Base-by-base conservation (phyloP, 2,113 vertebrate species). In the Campylorhamphus procurvoides region DNA sequence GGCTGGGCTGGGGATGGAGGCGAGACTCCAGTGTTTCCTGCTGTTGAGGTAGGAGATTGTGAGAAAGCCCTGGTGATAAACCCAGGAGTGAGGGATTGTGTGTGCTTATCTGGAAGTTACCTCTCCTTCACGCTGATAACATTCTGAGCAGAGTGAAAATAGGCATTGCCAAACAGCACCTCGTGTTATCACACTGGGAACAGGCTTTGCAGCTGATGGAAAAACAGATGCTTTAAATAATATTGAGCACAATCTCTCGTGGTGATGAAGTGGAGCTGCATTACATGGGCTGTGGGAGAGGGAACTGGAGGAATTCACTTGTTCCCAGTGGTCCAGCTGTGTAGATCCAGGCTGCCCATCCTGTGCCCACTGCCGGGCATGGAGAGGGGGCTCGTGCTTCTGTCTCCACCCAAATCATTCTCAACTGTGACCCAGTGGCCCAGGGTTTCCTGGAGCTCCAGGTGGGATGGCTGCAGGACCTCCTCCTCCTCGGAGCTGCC, bases 71-170 rank as follows among this genome's bases (percentile, higher is more conserved):
- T 49, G 4, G 39, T 35, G 75, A 42, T 63, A 29, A 75, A 14
- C 22, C 31, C 64, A 15, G 80, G 15, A 76, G 33, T 0, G 2
- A 73, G 81, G 64, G 73, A 17, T 19, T 40, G 74, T 24, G 10
- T 18, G 56, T 37, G 44, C 75, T 92, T 76, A n/a, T 16, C 94
- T 94, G 67, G 60, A 59, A 69, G 50, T 49, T 69, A 27, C 90
- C 46, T 69, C 74, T 60, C 72, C 55, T 72, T 33, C 46, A 10
- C 2, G 40, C 59, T 69, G 80, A 80, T 89, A 69, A 56, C 55
- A 47, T 78, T 67, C 66, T 40, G 59, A 86, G 63, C 40, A 33
- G 60, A 82, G 42, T 7, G 13, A 23, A 75, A 89, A 15, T 10
- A 58, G 67, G 15, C 69, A 49, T 56, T 53, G 42, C 46, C 50